Base-by-base conservation (phyloP, 2,113 vertebrate species). In the Rhineura floridana region DNA sequence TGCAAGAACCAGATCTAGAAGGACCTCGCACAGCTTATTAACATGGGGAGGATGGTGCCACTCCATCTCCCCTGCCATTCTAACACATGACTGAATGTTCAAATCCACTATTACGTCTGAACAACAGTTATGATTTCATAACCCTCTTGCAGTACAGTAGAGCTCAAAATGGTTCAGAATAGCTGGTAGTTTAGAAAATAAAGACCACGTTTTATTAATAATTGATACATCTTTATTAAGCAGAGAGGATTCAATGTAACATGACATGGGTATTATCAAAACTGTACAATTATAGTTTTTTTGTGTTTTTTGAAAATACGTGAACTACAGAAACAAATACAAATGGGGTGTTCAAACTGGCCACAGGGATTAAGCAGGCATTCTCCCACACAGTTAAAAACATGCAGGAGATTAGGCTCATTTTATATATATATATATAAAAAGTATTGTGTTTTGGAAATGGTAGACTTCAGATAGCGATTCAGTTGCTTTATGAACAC, bases 201-300 rank as follows among this genome's bases (percentile, higher is more conserved):
- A 82, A 23, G 50, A 88, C 2, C 0, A 36, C 10, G 63, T 23
- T 62, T 90, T 92, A 84, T 93, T 95, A 95, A 95, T 97, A 96
- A 94, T 30, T 81, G 95, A 95, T 96, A 97, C 96, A 92, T 94
- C 91, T 98, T 97, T 98, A 98, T 97, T 98, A 97, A 90, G 95
- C 96, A 97, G 95, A 97, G 96, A 96, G 44, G 95, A 95, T 91
- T 50, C 87, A 95, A 94, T 95, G 94, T 94, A 95, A 96, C 95
- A 96, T 91, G 94, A 95, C 93, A 95, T 91, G 94, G 95, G 94
- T 28, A 94, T 96, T 97, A 97, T 96, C 94, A 97, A 96, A 97
- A 96, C 94, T 96, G 96, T 96, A 97, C 96, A 96, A 94, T 92
- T 95, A 94, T 93, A 94, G 19, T 39, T 67, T 72, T 72, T 72